phyloP scores from a whole-genome alignment of 2,797 vertebrate genomes.

The Bucorvus abyssinicus region DNA sequence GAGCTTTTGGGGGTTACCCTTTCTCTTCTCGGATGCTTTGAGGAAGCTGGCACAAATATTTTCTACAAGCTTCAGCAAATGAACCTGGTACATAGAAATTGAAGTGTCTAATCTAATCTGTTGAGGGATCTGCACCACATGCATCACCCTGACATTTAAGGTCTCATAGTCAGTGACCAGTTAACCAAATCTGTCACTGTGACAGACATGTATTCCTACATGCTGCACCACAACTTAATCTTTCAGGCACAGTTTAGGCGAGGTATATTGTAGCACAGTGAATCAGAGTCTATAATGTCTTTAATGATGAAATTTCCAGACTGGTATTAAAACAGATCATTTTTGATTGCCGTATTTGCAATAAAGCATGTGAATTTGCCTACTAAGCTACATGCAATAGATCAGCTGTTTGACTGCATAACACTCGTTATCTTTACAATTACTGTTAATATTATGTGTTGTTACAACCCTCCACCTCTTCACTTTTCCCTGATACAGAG shows the following conservation, averaged over 20 bases:
- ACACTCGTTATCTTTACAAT: constrained; percentile 8
- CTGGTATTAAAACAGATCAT: background rate
- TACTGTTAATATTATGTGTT: constrained; percentile 40
- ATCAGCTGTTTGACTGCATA: constrained; percentile 27
- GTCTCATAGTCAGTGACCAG: constrained; percentile 32
- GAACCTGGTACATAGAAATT: constrained; percentile 1
- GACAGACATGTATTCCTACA: constrained; percentile 44
- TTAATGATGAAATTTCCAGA: constrained; percentile 10
- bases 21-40: constrained; percentile 3
- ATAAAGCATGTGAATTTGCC: background rate
- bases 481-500: background rate
- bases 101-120: constrained; percentile 52
- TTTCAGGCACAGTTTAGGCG: background rate
- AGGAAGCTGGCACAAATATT: constrained; percentile 32
- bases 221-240: constrained; percentile 35
- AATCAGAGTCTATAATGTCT: background rate
- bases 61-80: constrained; percentile 29
- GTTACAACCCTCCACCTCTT: constrained; percentile 22
- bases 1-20: background rate
- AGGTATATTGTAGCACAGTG: background rate
- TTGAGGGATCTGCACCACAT: constrained; percentile 34
- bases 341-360: constrained; percentile 30
- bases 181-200: constrained; percentile 53
- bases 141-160: constrained; percentile 50
- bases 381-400: background rate